Evolutionary conservation across 2,797 vertebrate genomes (phyloP), one percentile per base, ranked within the genome.

Genomic region (Octomys mimax): DNA sequence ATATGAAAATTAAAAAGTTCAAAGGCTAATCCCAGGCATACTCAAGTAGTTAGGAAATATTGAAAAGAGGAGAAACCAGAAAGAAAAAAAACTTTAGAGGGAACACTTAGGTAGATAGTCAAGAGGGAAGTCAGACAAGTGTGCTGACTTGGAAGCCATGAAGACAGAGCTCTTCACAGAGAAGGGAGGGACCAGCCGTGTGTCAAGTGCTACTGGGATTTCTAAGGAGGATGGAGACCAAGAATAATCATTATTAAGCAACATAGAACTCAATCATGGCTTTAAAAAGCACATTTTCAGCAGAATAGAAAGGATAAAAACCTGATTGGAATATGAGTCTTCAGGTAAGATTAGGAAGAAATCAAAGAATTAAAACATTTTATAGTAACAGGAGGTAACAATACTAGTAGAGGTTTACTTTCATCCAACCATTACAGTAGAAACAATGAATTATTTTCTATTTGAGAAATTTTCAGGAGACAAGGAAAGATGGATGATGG

Each of bases 231-330:
- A 78, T 42, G n/a, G 79, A 92, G 16, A 89, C 49, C 22, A 33
- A 94, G n/a, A 93, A 66, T 64, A 83, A 88, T 26, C 75, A 66
- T 0, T 80, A 83, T 94, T 92, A 57, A 82, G 71, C 52, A 95
- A 78, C 57, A 57, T 6, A 31, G 24, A 91, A 93, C 87, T 75
- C 87, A 85, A 93, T 9, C 87, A 2, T 85, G 71, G 90, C 77
- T 26, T 90, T 86, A 71, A 84, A n/a, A 89, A 92, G 59, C 21
- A 78, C 6, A 84, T 24, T 90, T 89, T 93, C 33, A 36, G 78
- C 59, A 88, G 42, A 57, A 62, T n/a, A 86, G 36, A 33, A 36
- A 26, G 13, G 36, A 49, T 66, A 6, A 93, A 84, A 52, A 59
- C 28, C 42, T 91, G 62, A 94, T 0, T 86, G 26, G 5, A 18